These are phyloP conservation scores for Hetaerina americana DNA, from an alignment of 1,140 invertebrate species.

Conservation along the genomic window DNA sequence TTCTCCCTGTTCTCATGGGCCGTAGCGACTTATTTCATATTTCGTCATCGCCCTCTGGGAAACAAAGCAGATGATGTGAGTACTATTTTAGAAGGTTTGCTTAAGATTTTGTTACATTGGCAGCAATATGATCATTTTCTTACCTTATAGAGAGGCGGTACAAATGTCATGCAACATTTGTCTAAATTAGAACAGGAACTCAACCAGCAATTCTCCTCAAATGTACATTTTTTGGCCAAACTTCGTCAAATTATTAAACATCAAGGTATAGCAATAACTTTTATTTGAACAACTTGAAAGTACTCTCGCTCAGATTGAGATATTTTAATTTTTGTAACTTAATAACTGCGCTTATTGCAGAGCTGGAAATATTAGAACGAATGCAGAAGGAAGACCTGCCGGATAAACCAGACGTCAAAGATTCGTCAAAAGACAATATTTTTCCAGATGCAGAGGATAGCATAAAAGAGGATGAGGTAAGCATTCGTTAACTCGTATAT, in stretches of 20 bases:
- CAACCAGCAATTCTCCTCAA: not conserved
- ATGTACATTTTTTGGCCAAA: not conserved
- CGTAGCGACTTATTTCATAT: conserved; percentile 3
- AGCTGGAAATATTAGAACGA: not conserved
- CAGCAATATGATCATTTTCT: no score
- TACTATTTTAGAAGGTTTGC: not conserved
- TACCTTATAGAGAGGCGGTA: not conserved
- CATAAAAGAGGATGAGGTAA: not conserved
- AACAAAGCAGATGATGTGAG: conserved; percentile 3
- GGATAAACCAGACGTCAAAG: not conserved
- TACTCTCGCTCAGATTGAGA: no score
- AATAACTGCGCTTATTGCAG: not conserved
- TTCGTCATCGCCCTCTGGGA: not conserved
- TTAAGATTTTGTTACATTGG: not conserved
- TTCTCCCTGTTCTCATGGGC: conserved; percentile 4
- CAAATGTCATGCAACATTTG: not conserved
- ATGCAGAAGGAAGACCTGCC: not conserved
- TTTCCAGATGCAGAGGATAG: not conserved
- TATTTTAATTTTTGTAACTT: no score
- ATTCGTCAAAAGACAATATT: not conserved
- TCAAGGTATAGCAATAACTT: not conserved
- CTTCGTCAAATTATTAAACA: not conserved
- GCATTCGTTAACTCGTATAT: no score
- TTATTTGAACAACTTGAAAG: no score
- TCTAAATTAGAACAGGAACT: not conserved